phyloP scores from a whole-genome alignment of 2,797 vertebrate genomes.

The Borostomias antarcticus region DNA sequence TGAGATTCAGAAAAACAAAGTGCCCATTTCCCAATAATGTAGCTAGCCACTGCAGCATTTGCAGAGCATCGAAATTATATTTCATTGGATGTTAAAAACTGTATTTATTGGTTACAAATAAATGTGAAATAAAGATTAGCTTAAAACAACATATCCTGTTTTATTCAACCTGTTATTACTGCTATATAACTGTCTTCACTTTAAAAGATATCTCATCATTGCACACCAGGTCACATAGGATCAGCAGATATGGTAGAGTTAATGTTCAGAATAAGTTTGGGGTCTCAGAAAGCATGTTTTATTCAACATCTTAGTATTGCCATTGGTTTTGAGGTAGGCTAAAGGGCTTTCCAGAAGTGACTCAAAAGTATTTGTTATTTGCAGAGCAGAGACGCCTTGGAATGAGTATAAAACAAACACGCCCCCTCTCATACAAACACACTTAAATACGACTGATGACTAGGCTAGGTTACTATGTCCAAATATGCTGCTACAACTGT shows the following conservation, averaged over 20 bases:
- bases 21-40: constrained; percentile 35
- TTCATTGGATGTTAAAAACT: constrained; percentile 89
- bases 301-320: neutral
- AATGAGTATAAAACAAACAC: no score
- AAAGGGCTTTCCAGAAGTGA: neutral
- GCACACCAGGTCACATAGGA: no score
- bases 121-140: constrained; percentile 93
- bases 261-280: no score
- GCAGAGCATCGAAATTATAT: constrained; percentile 67
- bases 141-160: constrained; percentile 35
- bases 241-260: no score
- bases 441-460: no score
- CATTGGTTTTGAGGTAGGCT: neutral
- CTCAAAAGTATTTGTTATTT: no score
- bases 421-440: no score
- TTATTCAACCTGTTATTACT: neutral
- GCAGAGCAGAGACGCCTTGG: no score
- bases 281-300: no score
- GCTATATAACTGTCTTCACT: neutral
- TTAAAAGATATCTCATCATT: neutral
- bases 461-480: neutral
- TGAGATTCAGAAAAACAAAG: constrained; percentile 42
- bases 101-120: constrained; percentile 97
- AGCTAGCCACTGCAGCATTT: constrained; percentile 42
- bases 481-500: neutral